Conservation (phyloP, 2,888 invertebrate genomes). For the Teinopalpus imperialis region DNA sequence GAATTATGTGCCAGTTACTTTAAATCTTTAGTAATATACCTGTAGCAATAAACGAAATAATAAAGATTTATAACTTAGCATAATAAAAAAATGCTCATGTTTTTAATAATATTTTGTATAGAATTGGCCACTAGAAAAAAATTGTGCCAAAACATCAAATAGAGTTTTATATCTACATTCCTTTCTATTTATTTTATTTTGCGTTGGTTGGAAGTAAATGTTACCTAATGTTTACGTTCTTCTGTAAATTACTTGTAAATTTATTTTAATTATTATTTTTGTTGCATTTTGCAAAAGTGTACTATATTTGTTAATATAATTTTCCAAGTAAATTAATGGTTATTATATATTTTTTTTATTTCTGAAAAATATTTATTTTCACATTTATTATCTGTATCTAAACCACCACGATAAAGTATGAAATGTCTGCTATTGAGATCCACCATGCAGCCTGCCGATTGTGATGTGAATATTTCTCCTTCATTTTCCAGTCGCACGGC, state of each 20-base stretch:
- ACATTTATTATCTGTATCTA: too few species aligned
- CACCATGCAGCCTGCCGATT: too few species aligned
- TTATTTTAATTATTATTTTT: constrained; percentile 41
- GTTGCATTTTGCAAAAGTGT: constrained; percentile 54
- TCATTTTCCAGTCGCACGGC: too few species aligned
- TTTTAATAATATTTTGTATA: constrained; percentile 34
- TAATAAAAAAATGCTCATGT: constrained; percentile 59
- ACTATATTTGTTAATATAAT: constrained; percentile 56
- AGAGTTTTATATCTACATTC: constrained; percentile 12
- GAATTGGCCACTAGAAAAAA: constrained; percentile 43
- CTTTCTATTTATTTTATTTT: constrained; percentile 49
- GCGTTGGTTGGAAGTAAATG: constrained; percentile 37
- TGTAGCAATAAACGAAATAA: constrained; percentile 31
- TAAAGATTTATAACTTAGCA: constrained; percentile 29
- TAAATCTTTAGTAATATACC: constrained; percentile 48
- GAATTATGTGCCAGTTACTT: constrained; percentile 76
- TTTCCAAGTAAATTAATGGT: constrained; percentile 70
- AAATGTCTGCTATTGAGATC: too few species aligned
- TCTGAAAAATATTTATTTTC: neutral
- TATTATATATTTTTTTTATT: constrained; percentile 40
- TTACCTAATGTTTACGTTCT: constrained; percentile 55
- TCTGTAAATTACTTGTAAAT: constrained; percentile 60
- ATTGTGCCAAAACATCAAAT: constrained; percentile 62
- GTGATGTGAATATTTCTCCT: too few species aligned
- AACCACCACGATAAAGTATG: too few species aligned